Evolutionary conservation across 2,888 invertebrate genomes (phyloP).

Genomic region (Caenorhabditis virilis): DNA sequence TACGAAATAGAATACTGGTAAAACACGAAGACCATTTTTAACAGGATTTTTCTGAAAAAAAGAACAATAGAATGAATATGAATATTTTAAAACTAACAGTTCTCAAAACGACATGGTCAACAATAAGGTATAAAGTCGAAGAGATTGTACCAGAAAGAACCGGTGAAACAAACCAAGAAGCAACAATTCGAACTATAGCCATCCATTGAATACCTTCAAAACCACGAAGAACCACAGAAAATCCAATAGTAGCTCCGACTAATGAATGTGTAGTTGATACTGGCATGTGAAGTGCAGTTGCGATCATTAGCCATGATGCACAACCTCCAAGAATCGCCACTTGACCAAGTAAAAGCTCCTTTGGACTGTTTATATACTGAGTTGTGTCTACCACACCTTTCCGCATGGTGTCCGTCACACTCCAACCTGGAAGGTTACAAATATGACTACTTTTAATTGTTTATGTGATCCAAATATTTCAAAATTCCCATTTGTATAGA

Average conservation of each 20-base stretch:
- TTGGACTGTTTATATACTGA: constrained; percentile 81
- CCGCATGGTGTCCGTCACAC: constrained; percentile 94
- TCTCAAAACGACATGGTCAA: constrained; percentile 78
- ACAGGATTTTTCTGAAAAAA: constrained; percentile 44
- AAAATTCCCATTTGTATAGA: no score
- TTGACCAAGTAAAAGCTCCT: constrained; percentile 86
- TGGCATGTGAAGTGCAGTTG: constrained; percentile 89
- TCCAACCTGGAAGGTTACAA: constrained; percentile 76
- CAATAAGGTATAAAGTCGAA: constrained; percentile 79
- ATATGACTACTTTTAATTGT: no score
- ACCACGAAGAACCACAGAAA: constrained; percentile 88
- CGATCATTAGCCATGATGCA: constrained; percentile 88
- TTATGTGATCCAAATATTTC: no score
- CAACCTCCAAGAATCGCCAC: constrained; percentile 74
- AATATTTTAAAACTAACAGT: constrained; percentile 18
- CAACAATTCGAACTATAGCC: constrained; percentile 81
- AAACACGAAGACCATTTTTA: constrained; percentile 78
- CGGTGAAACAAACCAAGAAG: constrained; percentile 96
- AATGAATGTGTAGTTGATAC: constrained; percentile 98
- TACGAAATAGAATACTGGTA: constrained; percentile 90
- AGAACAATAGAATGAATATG: not conserved
- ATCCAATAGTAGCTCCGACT: constrained; percentile 94
- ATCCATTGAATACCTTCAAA: constrained; percentile 82
- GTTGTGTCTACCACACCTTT: constrained; percentile 91
- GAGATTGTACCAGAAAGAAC: constrained; percentile 87